Conservation (phyloP, 2,888 invertebrate species). For the Catocala nupta region DNA sequence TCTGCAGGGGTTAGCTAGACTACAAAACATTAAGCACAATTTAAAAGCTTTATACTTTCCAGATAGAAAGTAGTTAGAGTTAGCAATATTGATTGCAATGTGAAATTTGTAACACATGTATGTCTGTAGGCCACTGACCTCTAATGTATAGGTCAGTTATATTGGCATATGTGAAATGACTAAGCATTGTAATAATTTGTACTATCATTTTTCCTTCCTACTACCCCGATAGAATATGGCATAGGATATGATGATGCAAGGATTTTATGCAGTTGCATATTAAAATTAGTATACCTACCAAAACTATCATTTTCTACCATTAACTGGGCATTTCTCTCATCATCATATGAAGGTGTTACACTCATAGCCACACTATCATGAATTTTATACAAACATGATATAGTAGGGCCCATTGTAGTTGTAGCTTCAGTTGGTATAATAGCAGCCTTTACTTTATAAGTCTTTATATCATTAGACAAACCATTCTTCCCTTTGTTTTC, state of each 20-base stretch:
- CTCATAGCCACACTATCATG: conserved; percentile 71
- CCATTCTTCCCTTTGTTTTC: conserved; percentile 64
- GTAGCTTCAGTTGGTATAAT: conserved; percentile 60
- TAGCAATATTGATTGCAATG: too few relatives aligned
- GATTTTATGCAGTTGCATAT: conserved; percentile 7
- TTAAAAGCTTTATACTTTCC: too few relatives aligned
- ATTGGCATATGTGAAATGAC: too few relatives aligned
- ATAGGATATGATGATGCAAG: background rate
- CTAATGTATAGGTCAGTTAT: too few relatives aligned
- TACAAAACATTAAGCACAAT: too few relatives aligned
- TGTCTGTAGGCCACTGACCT: too few relatives aligned
- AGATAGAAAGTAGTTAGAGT: too few relatives aligned
- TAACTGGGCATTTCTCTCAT: conserved; percentile 72
- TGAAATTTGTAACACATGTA: too few relatives aligned
- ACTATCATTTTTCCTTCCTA: too few relatives aligned
- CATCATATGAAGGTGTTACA: conserved; percentile 75
- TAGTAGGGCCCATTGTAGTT: conserved; percentile 66
- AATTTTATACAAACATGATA: conserved; percentile 77
- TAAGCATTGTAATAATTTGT: too few relatives aligned
- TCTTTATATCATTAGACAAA: conserved; percentile 60
- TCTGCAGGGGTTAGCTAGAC: too few relatives aligned
- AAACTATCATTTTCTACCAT: conserved; percentile 74
- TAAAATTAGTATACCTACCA: conserved; percentile 60
- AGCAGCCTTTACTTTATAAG: conserved; percentile 67
- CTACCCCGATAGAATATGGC: too few relatives aligned